These are phyloP conservation scores for Drosophila insularis DNA, from an alignment of 1,140 invertebrate genomes.

Conservation along the genomic window DNA sequence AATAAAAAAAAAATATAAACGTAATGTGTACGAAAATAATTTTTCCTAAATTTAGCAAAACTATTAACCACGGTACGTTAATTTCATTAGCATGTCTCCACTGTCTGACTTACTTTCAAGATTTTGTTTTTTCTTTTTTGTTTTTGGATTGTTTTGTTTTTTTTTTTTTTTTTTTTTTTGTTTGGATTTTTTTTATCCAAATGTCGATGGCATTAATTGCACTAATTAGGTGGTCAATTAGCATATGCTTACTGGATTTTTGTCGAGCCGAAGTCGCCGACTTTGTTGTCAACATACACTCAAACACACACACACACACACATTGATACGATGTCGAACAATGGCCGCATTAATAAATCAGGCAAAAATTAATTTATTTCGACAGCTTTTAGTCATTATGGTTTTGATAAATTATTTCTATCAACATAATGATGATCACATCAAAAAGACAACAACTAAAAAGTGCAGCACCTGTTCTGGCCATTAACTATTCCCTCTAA, in stretches of 20 bases:
- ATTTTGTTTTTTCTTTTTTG: not conserved
- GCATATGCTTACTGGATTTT: conserved; percentile 70
- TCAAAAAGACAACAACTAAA: not conserved
- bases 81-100: conserved; percentile 69
- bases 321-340: conserved; percentile 34
- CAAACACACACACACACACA: not conserved
- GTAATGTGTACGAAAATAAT: conserved; percentile 54
- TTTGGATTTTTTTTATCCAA: conserved; percentile 56
- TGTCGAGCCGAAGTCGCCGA: conserved; percentile 42
- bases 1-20: conserved; percentile 47
- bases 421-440: not conserved
- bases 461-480: conserved; percentile 4
- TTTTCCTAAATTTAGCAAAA: conserved; percentile 75
- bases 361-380: conserved; percentile 57
- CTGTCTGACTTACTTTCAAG: conserved; percentile 35
- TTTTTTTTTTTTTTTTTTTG: conserved; percentile 51
- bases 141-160: not conserved
- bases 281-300: not conserved
- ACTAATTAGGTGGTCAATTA: conserved; percentile 74
- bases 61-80: conserved; percentile 78
- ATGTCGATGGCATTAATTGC: conserved; percentile 61
- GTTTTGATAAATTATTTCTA: conserved; percentile 34
- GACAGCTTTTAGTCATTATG: conserved; percentile 48
- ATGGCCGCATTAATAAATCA: conserved; percentile 70
- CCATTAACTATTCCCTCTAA: not conserved